Evolutionary conservation across 2,797 vertebrate species (phyloP), one percentile per base, ranked within the genome.

Genomic region (Ctenopoma multispine): DNA sequence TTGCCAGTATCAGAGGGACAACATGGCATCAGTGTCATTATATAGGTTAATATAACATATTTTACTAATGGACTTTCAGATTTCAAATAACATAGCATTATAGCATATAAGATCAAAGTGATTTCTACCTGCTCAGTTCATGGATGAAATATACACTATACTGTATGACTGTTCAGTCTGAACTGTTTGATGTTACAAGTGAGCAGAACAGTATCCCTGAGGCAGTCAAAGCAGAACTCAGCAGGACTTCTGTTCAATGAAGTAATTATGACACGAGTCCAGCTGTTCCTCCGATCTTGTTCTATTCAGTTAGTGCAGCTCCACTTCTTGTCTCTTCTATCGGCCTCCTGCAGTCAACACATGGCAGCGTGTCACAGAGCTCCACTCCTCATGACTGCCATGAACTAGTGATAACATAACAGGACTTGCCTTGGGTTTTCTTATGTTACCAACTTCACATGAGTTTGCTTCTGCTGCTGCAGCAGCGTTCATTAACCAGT

Each of bases 261-360:
- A 63, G 56, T 54, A 79, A 77, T 81, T 55, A 65, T 63, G 53
- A 72, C 63, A 76, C 7, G 24, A 51, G 41, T 78, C 79, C 78
- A 80, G 82, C 78, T 77, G 86, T 79, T 79, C 18, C 47, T 66
- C 21, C 20, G 18, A 0, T 65, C 46, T n/a, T 55, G 23, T 69
- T 75, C 27, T 56, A n/a, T 79, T 72, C 60, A 69, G 27, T 70
- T 49, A 55, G 18, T 64, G 57, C 31, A 12, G 36, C 56, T 20
- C 57, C 20, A 27, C 23, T 73, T 61, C 56, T 61, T 31, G 27
- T 67, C 72, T 69, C 65, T 43, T 76, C 67, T 63, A 40, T 63
- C 43, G 23, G 60, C 36, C 54, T 61, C 48, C 51, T 57, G 27
- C 44, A 62, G 66, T 62, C 63, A 43, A 34, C 57, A 68, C 63